Percentiles rank a stretch among this genome's conserved stretches.
Evolutionary conservation across 2,888 invertebrate genomes (phyloP).

Genomic region (Melikaiella ostensackeni): DNA sequence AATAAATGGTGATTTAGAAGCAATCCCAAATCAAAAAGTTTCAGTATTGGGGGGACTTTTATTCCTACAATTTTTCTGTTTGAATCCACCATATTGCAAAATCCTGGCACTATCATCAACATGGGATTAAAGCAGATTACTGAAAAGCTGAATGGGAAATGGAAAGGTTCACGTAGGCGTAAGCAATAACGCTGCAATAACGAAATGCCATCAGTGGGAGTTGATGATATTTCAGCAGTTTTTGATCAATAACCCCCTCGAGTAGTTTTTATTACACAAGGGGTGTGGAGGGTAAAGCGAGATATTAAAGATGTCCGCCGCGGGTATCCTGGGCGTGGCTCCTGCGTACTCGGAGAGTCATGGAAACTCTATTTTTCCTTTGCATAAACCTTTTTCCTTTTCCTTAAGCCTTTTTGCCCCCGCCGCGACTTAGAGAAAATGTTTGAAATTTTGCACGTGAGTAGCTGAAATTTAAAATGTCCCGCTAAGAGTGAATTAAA

Average conservation of each 20-base stretch:
- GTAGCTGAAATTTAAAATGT: background rate
- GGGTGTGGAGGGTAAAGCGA: slow-evolving; percentile 37
- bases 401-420: background rate
- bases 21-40: too few relatives aligned
- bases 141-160: slow-evolving; percentile 31
- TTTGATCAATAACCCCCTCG: slow-evolving; percentile 38
- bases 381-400: background rate
- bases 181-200: slow-evolving; percentile 15
- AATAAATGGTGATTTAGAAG: too few relatives aligned
- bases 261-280: slow-evolving; percentile 39
- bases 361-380: slow-evolving; percentile 20
- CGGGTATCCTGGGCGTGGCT: slow-evolving; percentile 35
- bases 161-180: slow-evolving; percentile 38
- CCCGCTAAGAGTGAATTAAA: slow-evolving; percentile 7
- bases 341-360: slow-evolving; percentile 33
- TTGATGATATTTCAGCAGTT: slow-evolving; percentile 38
- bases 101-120: background rate
- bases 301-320: slow-evolving; percentile 40
- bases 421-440: background rate
- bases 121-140: slow-evolving; percentile 14
- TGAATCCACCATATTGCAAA: background rate
- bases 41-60: too few relatives aligned
- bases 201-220: slow-evolving; percentile 29
- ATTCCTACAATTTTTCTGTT: too few relatives aligned
- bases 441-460: background rate